Conservation (phyloP, 2,888 invertebrate species). For the Nezara viridula region DNA sequence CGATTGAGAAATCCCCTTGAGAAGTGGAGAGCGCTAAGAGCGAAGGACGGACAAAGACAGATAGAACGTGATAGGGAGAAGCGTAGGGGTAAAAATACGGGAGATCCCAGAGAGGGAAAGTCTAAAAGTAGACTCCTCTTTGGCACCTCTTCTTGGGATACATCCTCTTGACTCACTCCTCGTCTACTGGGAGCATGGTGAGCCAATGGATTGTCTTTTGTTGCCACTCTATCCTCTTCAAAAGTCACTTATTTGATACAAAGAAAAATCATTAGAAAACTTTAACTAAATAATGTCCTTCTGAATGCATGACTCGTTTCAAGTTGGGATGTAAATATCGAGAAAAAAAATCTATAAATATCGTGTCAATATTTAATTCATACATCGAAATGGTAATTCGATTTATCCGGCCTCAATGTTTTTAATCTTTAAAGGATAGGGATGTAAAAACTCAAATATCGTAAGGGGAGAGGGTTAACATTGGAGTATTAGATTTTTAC, state of each 20-base stretch:
- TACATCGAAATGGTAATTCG: too few relatives aligned
- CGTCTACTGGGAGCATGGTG: not conserved
- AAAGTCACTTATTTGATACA: not conserved
- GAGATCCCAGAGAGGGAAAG: conserved; percentile 31
- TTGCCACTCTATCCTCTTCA: not conserved
- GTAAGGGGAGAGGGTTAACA: too few relatives aligned
- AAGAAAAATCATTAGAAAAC: not conserved
- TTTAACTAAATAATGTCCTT: too few relatives aligned
- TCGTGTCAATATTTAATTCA: too few relatives aligned
- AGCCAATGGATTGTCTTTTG: not conserved
- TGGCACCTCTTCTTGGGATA: conserved; percentile 35
- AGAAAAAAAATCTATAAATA: too few relatives aligned
- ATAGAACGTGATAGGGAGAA: conserved; percentile 2
- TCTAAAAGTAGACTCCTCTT: conserved; percentile 48
- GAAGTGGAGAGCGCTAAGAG: not conserved
- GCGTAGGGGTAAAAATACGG: conserved; percentile 50
- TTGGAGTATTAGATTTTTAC: too few relatives aligned
- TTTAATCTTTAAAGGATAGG: too few relatives aligned
- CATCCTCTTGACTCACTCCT: conserved; percentile 40
- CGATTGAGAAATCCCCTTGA: not conserved
- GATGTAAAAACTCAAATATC: too few relatives aligned
- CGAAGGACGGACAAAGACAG: conserved; percentile 7
- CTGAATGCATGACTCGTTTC: too few relatives aligned
- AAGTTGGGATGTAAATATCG: too few relatives aligned
- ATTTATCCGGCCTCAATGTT: too few relatives aligned